Evolutionary conservation across 2,797 vertebrate genomes (phyloP).

Genomic region (Phalanger gymnotis): DNA sequence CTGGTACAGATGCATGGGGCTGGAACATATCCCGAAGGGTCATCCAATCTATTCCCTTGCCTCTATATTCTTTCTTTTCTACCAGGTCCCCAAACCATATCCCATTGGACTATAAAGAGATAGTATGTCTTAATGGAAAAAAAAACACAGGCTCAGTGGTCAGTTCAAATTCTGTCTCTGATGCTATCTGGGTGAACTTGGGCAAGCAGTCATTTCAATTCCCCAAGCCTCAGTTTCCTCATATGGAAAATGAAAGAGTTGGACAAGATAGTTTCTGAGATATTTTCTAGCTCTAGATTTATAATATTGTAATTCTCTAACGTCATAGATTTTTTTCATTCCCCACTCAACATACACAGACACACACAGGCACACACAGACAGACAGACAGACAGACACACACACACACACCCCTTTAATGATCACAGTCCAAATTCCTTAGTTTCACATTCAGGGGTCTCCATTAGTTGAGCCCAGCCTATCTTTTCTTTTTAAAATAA

Average conservation of each 20-base stretch:
- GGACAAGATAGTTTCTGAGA: neutral
- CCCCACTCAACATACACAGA: neutral
- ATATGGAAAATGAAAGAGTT: neutral
- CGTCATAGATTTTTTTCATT: neutral
- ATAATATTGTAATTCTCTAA: neutral
- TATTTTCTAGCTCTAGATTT: neutral
- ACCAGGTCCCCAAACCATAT: neutral
- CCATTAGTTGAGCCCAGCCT: neutral
- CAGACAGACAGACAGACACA: neutral
- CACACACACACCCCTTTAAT: neutral
- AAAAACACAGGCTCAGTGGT: neutral
- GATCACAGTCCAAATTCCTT: neutral
- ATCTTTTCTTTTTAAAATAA: neutral
- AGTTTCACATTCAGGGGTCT: neutral
- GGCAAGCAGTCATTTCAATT: neutral
- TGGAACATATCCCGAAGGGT: too few relatives aligned
- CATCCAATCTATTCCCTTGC: neutral
- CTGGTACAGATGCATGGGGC: neutral
- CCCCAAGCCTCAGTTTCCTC: neutral
- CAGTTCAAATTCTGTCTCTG: neutral
- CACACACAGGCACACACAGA: too few relatives aligned
- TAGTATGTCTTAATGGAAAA: neutral
- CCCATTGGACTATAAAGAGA: neutral
- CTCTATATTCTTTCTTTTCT: neutral
- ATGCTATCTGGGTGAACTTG: neutral